Evolutionary conservation across 2,797 vertebrate genomes (phyloP), one percentile per base, ranked within the genome.

Genomic region (Anas georgica): DNA sequence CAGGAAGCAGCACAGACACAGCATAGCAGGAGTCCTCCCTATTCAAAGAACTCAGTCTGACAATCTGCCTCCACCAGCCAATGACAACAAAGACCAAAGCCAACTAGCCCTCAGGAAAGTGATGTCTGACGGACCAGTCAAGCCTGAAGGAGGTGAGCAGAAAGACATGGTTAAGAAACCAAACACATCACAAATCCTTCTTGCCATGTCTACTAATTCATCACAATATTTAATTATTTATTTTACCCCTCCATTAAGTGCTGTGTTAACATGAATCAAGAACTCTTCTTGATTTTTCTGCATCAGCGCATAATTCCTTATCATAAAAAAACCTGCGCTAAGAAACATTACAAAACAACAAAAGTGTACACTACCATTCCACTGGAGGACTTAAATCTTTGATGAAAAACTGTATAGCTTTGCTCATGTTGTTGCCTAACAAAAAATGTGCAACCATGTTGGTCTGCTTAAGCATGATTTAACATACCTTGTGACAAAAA

Each of bases 1-100:
- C 98, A 98, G 98, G 98, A 99, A 98, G 98, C 99, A 99, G 97
- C 99, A 99, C 98, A 99, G 99, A 98, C 99, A 99, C 99, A 99
- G 99, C 98, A 98, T 99, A 98, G 98, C 98, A 98, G 99, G 99
- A 97, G 98, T 99, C 98, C 98, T 99, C 96, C 98, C 98, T 94
- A 98, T 99, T 98, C 99, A 99, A 98, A 99, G 98, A 99, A 98
- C 98, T 98, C 99, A 98, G 98, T 98, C 98, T 97, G 98, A 99
- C 98, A 99, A 99, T 98, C 98, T 98, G 98, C 98, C 98, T 98
- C 98, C 98, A 98, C 98, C 98, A 98, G 98, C 99, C 98, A 99
- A 98, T 99, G 99, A 99, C 98, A 99, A 97, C 98, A 98, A 98
- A 98, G 99, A 99, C 97, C 98, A 98, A 97, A 98, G 97, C 98